These are phyloP conservation scores for Calosoma granatense DNA, from an alignment of 1,140 invertebrate genomes.

Conservation along the genomic window DNA sequence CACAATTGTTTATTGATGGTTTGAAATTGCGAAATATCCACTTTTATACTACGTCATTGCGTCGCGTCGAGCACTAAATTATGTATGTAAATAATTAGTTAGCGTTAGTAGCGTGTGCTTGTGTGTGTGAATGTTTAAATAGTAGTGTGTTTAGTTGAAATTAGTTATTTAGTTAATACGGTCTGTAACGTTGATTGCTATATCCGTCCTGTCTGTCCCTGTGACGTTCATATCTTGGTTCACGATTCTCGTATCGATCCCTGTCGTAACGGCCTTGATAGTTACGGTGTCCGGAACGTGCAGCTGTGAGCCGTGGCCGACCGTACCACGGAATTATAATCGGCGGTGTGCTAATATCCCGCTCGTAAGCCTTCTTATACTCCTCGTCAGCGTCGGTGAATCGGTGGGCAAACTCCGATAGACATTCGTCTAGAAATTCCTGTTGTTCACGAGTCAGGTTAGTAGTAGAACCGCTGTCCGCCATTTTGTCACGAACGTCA, in stretches of 20 bases:
- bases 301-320: not conserved
- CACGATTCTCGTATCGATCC: not conserved
- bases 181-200: not conserved
- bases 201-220: not conserved
- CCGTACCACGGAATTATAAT: not conserved
- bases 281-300: not conserved
- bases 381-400: not conserved
- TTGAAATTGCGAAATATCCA: too few relatives aligned
- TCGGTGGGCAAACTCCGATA: not conserved
- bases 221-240: not conserved
- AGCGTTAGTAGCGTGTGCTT: too few relatives aligned
- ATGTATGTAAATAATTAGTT: too few relatives aligned
- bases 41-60: too few relatives aligned
- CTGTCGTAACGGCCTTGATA: not conserved
- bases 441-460: not conserved
- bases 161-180: too few relatives aligned
- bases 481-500: too few relatives aligned
- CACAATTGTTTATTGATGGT: too few relatives aligned
- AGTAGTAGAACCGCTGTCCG: not conserved
- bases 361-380: not conserved
- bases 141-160: too few relatives aligned
- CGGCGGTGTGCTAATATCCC: not conserved
- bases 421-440: conserved; percentile 3
- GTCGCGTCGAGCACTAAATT: too few relatives aligned
- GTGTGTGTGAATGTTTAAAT: too few relatives aligned